Base-by-base conservation (phyloP, 1,140 invertebrate species). In the Bombyx mandarina region DNA sequence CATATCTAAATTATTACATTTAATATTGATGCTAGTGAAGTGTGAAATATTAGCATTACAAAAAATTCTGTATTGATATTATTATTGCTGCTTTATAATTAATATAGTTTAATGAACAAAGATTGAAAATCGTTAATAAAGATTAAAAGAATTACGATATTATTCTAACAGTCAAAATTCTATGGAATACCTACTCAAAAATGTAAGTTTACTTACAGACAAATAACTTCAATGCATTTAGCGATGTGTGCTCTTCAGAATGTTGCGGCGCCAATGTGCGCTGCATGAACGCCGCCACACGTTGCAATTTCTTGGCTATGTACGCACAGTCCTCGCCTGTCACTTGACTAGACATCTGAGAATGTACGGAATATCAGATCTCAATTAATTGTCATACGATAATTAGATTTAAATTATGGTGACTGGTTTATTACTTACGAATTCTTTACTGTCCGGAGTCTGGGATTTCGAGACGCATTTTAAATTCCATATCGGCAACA, bases 401-500 rank as follows among this genome's bases (percentile, higher is more conserved):
- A 18, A 18, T 18, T 18, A 18, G 12, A 18, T 18, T 18, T 18
- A 18, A 18, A 18, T 18, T 18, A 9, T 42, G 8, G 8, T 6
- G n/a, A 35, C 42, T 26, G 10, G 26, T 51, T 35, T 35, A 56
- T 45, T 59, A 90, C 89, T 89, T 79, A 92, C 91, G 81, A 91
- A 90, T 49, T 89, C 79, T 61, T 91, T 93, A 55, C 89, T 90
- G 67, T 90, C 89, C 26, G 89, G 79, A 5, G 85, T 88, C 57
- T 80, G 78, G 45, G 88, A 89, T 65, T 90, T 91, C n/a, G 92
- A 90, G 5, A 94, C 91, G 66, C 93, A 94, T 63, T 91, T 90
- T 57, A 92, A 77, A 68, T 92, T 92, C 95, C 95, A 97, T 57
- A 97, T 90, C 0, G 94, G 93, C 57, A 95, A 88, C 6, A 99